Evolutionary conservation across 1,140 invertebrate species (phyloP), one percentile per base, ranked within the genome.

Genomic region (Zaprionus ghesquierei): DNA sequence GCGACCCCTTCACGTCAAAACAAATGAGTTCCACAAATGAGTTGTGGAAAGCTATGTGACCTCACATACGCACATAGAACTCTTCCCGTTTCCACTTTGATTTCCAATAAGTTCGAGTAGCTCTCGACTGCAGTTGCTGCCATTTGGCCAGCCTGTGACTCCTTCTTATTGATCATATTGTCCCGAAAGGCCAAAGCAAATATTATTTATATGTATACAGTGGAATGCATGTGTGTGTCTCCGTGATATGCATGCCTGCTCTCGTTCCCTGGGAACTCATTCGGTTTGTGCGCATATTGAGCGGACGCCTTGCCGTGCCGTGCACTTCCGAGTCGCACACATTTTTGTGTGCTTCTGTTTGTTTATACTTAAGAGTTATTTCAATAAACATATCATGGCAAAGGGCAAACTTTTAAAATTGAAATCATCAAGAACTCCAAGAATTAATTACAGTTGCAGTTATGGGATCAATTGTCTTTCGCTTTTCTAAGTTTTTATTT

Each of bases 211-310:
- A 22, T 72, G 61, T 25, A 44, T 54, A 18, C 13, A 41, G 6
- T 56, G 35, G 33, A 13, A 29, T 55, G 38, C n/a, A 22, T 41
- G 12, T 49, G 20, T 33, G 15, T 20, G 20, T 53, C 9, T 55
- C 10, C 46, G 13, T 41, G 54, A 35, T n/a, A 35, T 35, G 33
- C 33, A 35, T 1, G 35, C 35, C 35, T 15, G 35, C n/a, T 41
- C 35, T 41, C 66, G 49, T 54, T 82, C 71, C 62, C 82, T 87
- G 82, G 79, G 82, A 87, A 87, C 82, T 87, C 82, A 77, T 81
- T 60, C 62, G 62, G 84, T 53, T 65, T 89, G 82, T 59, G 51
- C 53, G 62, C 82, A 86, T 46, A 82, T 79, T 76, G 66, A 33
- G 25, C 54, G 44, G 76, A 61, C 23, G 68, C 31, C 44, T n/a